Evolutionary conservation across 2,888 invertebrate species (phyloP), one percentile per base, ranked within the genome.

Genomic region (Hipparchia sbordonii): DNA sequence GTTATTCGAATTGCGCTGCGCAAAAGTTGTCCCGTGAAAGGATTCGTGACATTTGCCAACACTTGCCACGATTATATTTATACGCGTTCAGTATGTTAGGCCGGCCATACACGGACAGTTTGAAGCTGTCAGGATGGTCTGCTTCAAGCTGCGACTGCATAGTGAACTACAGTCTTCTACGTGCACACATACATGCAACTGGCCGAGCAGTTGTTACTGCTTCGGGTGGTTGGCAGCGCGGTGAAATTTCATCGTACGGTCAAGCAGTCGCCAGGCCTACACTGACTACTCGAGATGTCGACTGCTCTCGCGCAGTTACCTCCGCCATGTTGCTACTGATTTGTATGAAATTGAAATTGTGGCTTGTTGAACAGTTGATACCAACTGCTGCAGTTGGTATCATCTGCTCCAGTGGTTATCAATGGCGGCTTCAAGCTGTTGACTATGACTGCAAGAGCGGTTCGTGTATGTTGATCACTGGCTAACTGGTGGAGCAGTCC

Each of bases 41-140:
- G 82, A 81, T 82, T 85, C 81, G 77, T 79, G 74, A 78, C 78
- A 71, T 79, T 84, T 83, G 81, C 77, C 73, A 79, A 84, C 85
- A 87, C 85, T 85, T 84, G 78, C 82, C 78, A 80, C 80, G 77
- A 81, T 84, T 85, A 62, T 46, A 46, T 51, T 33, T 8, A 8
- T 8, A 82, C 82, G 79, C 82, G 78, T 80, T 81, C 83, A 83
- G 79, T 82, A 79, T 76, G 79, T 79, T 82, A 48, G 48, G 48
- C 8, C 48, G 48, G 48, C 8, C 8, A 6, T n/a, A n/a, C 12
- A 54, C 54, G 12, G 54, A 6, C 54, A 54, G n/a, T 45, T 39
- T 61, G 45, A 61, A 45, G 61, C 45, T 10, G 39, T 61, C 61
- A 45, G 12, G 12, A 12, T 4, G 3, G 61, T n/a, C 61, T 45